Conservation (phyloP, 53 echinoderm and acorn worm genomes). For the Crossaster papposus region DNA sequence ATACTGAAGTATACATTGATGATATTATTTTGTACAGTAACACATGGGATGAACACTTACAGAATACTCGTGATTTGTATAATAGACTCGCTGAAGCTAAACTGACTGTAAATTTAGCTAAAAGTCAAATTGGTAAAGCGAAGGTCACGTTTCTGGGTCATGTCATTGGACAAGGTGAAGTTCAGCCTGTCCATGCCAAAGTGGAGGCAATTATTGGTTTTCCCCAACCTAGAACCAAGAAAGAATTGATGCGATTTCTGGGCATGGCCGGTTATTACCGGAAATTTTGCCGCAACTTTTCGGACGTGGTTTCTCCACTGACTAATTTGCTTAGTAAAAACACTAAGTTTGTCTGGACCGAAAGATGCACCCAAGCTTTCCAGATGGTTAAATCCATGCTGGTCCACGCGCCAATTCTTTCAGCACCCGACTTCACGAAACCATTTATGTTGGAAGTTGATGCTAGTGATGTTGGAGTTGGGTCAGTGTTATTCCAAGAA, state of each 20-base stretch:
- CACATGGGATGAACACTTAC: conserved; percentile 53
- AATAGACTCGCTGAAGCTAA: conserved; percentile 22
- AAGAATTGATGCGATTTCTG: conserved; percentile 20
- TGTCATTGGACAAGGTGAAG: conserved; percentile 65
- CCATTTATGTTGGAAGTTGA: neutral
- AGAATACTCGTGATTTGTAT: conserved; percentile 3
- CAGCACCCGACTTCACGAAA: neutral
- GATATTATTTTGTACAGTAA: conserved; percentile 42
- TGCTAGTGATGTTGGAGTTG: conserved; percentile 42
- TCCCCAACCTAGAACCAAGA: conserved; percentile 36
- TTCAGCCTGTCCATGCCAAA: conserved; percentile 44
- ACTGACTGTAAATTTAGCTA: conserved; percentile 46
- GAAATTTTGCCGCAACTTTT: conserved; percentile 12
- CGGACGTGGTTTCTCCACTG: conserved; percentile 18
- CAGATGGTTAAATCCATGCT: conserved; percentile 8
- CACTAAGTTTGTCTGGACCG: conserved; percentile 9
- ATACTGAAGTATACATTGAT: conserved; percentile 28
- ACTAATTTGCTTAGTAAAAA: conserved; percentile 9
- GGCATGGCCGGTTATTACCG: conserved; percentile 31
- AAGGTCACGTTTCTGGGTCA: conserved; percentile 62
- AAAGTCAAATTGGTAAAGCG: conserved; percentile 64
- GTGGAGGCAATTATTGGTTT: conserved; percentile 58
- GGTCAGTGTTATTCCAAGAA: conserved; percentile 46
- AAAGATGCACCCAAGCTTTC: conserved; percentile 1
- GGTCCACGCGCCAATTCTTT: neutral